These are phyloP conservation scores for Aurelia aurita DNA, from an alignment of 30 jellyfish, hydroid and myxozoan species.

Conservation along the genomic window DNA sequence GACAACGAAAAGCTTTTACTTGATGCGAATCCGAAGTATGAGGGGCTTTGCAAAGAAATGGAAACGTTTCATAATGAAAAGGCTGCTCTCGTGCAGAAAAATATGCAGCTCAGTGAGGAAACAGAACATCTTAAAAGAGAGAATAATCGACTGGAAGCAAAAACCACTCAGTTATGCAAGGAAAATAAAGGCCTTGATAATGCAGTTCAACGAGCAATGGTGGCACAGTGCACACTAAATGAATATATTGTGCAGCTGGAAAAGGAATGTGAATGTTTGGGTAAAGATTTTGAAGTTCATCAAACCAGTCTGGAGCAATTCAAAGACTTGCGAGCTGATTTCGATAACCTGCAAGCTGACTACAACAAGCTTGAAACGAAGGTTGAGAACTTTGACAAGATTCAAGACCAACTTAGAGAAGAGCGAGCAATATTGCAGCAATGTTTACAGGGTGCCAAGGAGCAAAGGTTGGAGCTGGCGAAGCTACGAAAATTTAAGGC, in stretches of 20 bases:
- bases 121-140: neutral
- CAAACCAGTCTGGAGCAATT: neutral
- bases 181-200: conserved; percentile 10
- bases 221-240: neutral
- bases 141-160: neutral
- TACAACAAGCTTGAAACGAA: neutral
- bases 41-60: neutral
- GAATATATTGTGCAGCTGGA: neutral
- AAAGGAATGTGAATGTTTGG: conserved; percentile 5
- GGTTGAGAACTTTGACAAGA: neutral
- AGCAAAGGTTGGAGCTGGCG: conserved; percentile 30
- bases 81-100: neutral
- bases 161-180: neutral
- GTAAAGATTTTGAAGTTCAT: neutral
- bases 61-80: neutral
- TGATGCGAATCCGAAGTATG: neutral
- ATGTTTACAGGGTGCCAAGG: conserved; percentile 20
- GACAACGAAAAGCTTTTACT: neutral
- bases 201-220: neutral
- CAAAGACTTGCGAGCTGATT: neutral
- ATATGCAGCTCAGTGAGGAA: neutral
- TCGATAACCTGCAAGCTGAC: neutral
- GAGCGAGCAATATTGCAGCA: neutral
- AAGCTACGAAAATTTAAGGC: conserved; percentile 1
- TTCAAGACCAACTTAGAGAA: neutral